Evolutionary conservation across 2,888 invertebrate genomes (phyloP).

Genomic region (Orgyia antiqua): DNA sequence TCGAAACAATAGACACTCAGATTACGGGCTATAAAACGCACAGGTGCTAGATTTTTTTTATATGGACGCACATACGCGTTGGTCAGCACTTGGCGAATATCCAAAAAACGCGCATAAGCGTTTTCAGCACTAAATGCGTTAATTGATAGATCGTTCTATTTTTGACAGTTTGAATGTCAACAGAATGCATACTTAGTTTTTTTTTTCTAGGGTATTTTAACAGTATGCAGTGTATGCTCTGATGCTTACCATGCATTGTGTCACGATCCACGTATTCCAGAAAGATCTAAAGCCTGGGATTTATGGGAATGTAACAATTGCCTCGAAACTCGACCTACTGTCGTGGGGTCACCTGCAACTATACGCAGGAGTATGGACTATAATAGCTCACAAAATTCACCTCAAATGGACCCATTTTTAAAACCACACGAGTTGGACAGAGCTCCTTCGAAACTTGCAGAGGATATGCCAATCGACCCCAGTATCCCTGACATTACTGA

Average conservation of each 20-base stretch:
- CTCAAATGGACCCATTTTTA: slow-evolving; percentile 55
- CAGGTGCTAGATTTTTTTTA: too few species aligned
- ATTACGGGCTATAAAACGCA: too few species aligned
- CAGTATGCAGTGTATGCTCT: slow-evolving; percentile 90
- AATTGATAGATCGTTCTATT: too few species aligned
- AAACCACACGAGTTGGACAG: slow-evolving; percentile 69
- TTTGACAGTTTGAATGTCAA: too few species aligned
- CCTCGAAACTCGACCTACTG: slow-evolving; percentile 58
- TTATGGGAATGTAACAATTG: slow-evolving; percentile 88
- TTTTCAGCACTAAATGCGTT: too few species aligned
- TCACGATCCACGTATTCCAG: slow-evolving; percentile 83
- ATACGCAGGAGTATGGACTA: slow-evolving; percentile 49
- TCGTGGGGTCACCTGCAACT: slow-evolving; percentile 53
- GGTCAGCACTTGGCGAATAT: too few species aligned
- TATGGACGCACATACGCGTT: too few species aligned
- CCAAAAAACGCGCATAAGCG: too few species aligned
- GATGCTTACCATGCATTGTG: slow-evolving; percentile 91
- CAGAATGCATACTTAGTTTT: too few species aligned
- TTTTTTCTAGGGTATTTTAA: slow-evolving; percentile 80
- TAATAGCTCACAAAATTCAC: slow-evolving; percentile 34
- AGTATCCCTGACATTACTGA: slow-evolving; percentile 87
- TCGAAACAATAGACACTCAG: too few species aligned
- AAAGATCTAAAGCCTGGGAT: slow-evolving; percentile 75
- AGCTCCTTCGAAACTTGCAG: slow-evolving; percentile 52
- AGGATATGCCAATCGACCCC: slow-evolving; percentile 77